phyloP scores from a whole-genome alignment of 2,797 vertebrate species.

The Lagorchestes hirsutus region DNA sequence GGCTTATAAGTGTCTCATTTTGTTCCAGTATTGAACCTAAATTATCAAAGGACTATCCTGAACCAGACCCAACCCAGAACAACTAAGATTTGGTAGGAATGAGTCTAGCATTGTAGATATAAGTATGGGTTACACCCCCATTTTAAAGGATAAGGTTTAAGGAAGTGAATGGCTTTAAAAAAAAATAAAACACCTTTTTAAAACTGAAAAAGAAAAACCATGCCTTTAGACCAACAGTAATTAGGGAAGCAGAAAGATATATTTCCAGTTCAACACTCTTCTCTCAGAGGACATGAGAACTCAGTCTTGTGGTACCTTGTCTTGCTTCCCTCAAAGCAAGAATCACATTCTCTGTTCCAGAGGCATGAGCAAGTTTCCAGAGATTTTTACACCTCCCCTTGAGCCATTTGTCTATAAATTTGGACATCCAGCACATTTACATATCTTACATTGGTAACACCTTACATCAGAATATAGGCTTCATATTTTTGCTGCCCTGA shows the following conservation, averaged over 20 bases:
- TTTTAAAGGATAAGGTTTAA: background rate
- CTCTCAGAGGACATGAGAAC: background rate
- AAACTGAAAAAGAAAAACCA: background rate
- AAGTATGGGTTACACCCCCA: background rate
- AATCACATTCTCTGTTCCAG: background rate
- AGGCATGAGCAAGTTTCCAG: too few relatives aligned
- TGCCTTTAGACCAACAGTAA: background rate
- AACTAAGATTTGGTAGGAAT: background rate
- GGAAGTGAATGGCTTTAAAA: background rate
- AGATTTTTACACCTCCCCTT: too few relatives aligned
- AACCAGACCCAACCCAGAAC: background rate
- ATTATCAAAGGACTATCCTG: background rate
- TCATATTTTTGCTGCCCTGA: background rate
- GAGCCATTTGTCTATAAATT: background rate
- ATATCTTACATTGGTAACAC: background rate
- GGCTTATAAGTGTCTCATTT: background rate
- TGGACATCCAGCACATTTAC: background rate
- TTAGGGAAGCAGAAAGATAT: background rate
- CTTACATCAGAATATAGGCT: background rate
- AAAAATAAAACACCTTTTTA: background rate
- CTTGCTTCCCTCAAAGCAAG: background rate
- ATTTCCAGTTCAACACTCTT: background rate
- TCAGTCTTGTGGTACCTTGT: background rate
- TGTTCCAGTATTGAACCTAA: background rate
- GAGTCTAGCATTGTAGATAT: background rate